phyloP scores from a whole-genome alignment of 2,113 vertebrate genomes.

The Tetraodon nigroviridis region DNA sequence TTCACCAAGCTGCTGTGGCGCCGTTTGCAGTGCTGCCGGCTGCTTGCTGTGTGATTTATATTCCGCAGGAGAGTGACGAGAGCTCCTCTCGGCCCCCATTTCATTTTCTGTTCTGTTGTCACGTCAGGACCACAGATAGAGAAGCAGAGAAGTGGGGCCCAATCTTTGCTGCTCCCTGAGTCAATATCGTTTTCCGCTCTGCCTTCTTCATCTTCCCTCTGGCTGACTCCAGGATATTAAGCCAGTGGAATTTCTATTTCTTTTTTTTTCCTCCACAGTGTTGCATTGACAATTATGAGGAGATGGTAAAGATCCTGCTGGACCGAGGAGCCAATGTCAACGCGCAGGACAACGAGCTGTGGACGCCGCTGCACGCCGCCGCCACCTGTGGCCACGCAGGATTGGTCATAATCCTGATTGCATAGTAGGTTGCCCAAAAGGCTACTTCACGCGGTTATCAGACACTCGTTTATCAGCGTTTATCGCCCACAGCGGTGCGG shows the following conservation, averaged over 20 bases:
- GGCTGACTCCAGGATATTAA: not conserved
- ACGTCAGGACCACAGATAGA: not conserved
- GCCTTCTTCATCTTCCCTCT: not conserved
- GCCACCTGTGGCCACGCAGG: slow-evolving; percentile 93
- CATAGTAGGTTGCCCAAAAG: slow-evolving; percentile 80
- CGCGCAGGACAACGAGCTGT: slow-evolving; percentile 93
- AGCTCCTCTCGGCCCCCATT: not conserved
- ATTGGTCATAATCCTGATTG: slow-evolving; percentile 91
- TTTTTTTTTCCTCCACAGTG: slow-evolving; percentile 71
- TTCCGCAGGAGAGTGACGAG: not conserved
- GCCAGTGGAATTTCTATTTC: not conserved
- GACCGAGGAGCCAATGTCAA: slow-evolving; percentile 87
- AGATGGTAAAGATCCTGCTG: slow-evolving; percentile 90
- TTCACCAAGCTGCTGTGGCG: slow-evolving; percentile 9
- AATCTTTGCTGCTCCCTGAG: not conserved
- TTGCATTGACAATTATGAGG: slow-evolving; percentile 98
- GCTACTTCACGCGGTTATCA: not conserved
- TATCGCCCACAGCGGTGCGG: slow-evolving; percentile 80
- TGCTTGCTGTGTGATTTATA: slow-evolving; percentile 10
- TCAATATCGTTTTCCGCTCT: too few species aligned
- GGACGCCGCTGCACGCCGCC: slow-evolving; percentile 93
- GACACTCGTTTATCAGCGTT: not conserved
- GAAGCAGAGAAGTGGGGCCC: not conserved
- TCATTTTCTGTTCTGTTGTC: not conserved
- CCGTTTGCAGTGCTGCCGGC: slow-evolving; percentile 2